phyloP scores from a whole-genome alignment of 2,113 vertebrate genomes.

The Psilopsiagon aurifrons region DNA sequence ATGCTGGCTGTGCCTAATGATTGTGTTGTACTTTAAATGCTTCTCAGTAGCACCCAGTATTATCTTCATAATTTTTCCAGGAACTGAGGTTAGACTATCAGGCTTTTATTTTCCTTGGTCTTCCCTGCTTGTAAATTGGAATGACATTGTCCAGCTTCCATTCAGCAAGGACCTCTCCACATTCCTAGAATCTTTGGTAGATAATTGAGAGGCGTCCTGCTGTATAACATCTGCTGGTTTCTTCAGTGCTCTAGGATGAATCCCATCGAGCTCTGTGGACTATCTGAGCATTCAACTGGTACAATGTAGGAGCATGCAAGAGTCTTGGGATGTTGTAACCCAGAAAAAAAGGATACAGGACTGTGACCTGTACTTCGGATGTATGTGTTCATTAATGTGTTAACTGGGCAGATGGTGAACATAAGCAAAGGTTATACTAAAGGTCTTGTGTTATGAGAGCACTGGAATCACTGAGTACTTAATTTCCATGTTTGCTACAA shows the following conservation, averaged over 20 bases:
- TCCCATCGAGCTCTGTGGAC: neutral
- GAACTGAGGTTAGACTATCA: neutral
- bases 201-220: neutral
- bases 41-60: neutral
- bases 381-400: neutral
- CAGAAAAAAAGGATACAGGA: neutral
- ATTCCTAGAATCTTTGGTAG: neutral
- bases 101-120: neutral
- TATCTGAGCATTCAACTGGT: neutral
- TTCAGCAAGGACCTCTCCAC: neutral
- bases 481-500: neutral
- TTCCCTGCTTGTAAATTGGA: neutral
- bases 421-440: neutral
- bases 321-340: neutral
- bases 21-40: neutral
- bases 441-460: neutral
- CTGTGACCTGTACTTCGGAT: neutral
- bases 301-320: accelerated
- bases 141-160: neutral
- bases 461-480: neutral
- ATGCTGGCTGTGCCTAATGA: neutral
- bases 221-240: neutral
- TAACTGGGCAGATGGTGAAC: neutral
- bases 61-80: neutral
- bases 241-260: neutral